Conservation (phyloP, 92 coral and sea anemone genomes). For the Epizoanthus scotinus region DNA sequence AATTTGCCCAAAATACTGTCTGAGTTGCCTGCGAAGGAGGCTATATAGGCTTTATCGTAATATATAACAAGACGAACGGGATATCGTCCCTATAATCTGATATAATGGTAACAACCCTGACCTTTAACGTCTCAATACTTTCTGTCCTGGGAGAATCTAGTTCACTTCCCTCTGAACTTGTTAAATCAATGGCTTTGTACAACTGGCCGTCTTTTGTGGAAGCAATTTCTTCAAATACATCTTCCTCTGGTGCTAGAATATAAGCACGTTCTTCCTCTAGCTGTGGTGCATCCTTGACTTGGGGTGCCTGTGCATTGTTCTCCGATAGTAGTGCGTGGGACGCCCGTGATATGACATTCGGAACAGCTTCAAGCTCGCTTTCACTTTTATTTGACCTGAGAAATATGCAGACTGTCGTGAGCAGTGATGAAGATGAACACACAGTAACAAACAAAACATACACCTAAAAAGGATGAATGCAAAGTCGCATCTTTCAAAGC, state of each 20-base stretch:
- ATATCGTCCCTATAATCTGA: too few relatives aligned
- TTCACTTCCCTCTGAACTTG: constrained; percentile 30
- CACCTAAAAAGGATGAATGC: too few relatives aligned
- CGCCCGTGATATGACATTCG: background rate
- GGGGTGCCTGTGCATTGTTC: constrained; percentile 1
- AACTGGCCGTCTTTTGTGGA: background rate
- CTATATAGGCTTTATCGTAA: too few relatives aligned
- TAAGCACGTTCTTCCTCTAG: background rate
- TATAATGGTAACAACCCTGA: background rate
- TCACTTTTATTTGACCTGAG: constrained; percentile 31
- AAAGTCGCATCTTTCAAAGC: too few relatives aligned
- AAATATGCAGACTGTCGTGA: background rate
- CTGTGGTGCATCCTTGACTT: background rate
- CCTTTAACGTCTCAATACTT: constrained; percentile 11
- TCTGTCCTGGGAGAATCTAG: constrained; percentile 4
- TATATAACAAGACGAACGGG: background rate
- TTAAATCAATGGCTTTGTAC: background rate
- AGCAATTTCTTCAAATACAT: background rate
- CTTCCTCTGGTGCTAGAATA: background rate
- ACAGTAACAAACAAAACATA: too few relatives aligned
- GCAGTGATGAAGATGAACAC: too few relatives aligned
- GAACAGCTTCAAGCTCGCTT: constrained; percentile 5
- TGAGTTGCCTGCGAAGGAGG: too few relatives aligned
- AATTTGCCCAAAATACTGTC: too few relatives aligned
- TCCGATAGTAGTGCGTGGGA: background rate